Base-by-base conservation (phyloP, 1,140 invertebrate species). In the Aethina tumida region DNA sequence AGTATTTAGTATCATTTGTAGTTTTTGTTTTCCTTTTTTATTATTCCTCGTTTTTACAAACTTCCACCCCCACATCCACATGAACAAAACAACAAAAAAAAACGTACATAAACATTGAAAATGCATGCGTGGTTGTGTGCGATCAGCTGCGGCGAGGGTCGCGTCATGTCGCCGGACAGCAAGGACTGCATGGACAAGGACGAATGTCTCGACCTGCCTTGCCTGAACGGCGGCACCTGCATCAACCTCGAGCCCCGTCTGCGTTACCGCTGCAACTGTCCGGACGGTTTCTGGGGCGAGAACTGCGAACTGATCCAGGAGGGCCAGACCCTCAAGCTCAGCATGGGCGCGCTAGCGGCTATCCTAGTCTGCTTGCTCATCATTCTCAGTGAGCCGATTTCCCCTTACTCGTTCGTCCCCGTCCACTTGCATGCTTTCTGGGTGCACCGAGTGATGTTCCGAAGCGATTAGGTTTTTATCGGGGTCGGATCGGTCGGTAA, bases 161-260 rank as follows among this genome's bases (percentile, higher is more conserved):
- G 84, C 55, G 73, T 90, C 53, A 79, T 88, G 57, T 87, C 88
- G 17, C 72, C 80, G 29, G 88, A 93, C 67, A 81, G 80, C 43
- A 89, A 91, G 66, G 80, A 84, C 53, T 95, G 91, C 63, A 83
- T 81, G 65, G 91, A 95, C 68, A 88, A 89, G 62, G 88, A 95
- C 65, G 91, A 95, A 59, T 95, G 91, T 62, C 74, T 90, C 53
- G 86, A 91, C 60, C 75, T 84, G 60, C 91, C 91, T 41, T 94
- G 90, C 60, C 71, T 88, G 44, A 93, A 94, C 63, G 88, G 87
- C 27, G 88, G 87, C 37, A 77, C 79, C 30, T 93, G 88, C 60
- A 77, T 87, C 49, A 93, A 93, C 66, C 76, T 88, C 52, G 86
- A 92, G 64, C 87, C 86, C 39, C 70, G 77, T 41, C 74, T 84